Conservation (phyloP, 2,113 vertebrate species). For the Cervus canadensis region DNA sequence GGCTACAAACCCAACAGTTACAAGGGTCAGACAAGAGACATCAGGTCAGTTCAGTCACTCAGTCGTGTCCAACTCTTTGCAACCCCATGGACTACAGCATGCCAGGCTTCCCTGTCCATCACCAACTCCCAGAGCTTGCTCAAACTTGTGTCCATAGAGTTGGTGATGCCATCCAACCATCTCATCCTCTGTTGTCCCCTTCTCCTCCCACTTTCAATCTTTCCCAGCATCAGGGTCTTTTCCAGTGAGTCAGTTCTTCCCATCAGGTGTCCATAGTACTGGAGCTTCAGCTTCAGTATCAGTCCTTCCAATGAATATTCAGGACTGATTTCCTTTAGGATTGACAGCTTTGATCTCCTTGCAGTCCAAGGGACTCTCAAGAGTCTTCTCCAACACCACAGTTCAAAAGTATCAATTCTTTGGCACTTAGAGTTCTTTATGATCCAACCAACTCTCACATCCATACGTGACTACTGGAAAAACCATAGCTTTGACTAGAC, state of each 20-base stretch:
- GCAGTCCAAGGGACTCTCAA: not conserved
- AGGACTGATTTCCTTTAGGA: not conserved
- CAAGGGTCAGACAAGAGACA: not conserved
- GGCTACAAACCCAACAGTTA: not conserved
- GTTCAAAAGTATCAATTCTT: not conserved
- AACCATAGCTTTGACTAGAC: not conserved
- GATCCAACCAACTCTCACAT: not conserved
- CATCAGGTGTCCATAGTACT: not conserved
- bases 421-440: not conserved
- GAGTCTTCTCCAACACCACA: not conserved
- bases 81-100: not conserved
- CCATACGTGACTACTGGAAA: not conserved
- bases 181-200: not conserved
- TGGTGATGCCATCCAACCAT: not conserved
- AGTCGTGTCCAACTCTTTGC: not conserved
- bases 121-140: not conserved
- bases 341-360: not conserved
- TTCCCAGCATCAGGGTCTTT: not conserved
- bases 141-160: not conserved
- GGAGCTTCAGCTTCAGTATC: not conserved
- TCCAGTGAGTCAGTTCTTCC: not conserved
- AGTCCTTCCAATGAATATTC: not conserved
- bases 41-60: not conserved
- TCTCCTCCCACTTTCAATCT: not conserved
- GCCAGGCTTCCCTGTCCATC: not conserved